phyloP scores from a whole-genome alignment of 2,888 invertebrate genomes.

The Pollenia amentaria region DNA sequence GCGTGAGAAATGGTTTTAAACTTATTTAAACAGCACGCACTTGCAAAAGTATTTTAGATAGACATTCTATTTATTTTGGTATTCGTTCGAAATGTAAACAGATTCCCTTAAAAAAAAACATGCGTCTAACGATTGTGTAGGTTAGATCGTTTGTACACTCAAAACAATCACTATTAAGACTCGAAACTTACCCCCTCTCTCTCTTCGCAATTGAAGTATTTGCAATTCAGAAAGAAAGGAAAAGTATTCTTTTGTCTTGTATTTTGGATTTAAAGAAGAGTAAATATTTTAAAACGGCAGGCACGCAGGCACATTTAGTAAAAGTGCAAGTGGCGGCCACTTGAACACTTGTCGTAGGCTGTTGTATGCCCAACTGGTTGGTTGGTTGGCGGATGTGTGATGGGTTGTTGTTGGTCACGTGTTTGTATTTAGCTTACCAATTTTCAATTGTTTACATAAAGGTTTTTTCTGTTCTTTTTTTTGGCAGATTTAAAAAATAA shows the following conservation, averaged over 20 bases:
- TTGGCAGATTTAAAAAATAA: slow-evolving; percentile 72
- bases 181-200: neutral
- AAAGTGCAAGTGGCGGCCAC: slow-evolving; percentile 69
- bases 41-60: slow-evolving; percentile 19
- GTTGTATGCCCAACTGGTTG: neutral
- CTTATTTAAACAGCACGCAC: neutral
- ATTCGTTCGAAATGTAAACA: slow-evolving; percentile 43
- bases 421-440: slow-evolving; percentile 73
- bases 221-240: neutral
- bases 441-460: slow-evolving; percentile 74
- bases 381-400: slow-evolving; percentile 26
- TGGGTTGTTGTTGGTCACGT: slow-evolving; percentile 67
- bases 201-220: neutral
- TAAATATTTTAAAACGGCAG: slow-evolving; percentile 66
- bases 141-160: neutral
- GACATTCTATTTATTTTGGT: slow-evolving; percentile 22
- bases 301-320: slow-evolving; percentile 42
- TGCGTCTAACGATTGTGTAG: neutral
- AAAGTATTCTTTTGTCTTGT: slow-evolving; percentile 2
- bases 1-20: neutral
- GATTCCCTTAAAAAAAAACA: slow-evolving; percentile 16
- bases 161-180: neutral
- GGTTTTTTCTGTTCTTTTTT: slow-evolving; percentile 51
- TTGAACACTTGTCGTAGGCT: slow-evolving; percentile 71
- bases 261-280: slow-evolving; percentile 48